A percentile compares a stretch with the other conserved stretches of the same genome.
These are phyloP conservation scores for Cygnus atratus DNA, from an alignment of 2,113 vertebrate genomes.

Conservation along the genomic window DNA sequence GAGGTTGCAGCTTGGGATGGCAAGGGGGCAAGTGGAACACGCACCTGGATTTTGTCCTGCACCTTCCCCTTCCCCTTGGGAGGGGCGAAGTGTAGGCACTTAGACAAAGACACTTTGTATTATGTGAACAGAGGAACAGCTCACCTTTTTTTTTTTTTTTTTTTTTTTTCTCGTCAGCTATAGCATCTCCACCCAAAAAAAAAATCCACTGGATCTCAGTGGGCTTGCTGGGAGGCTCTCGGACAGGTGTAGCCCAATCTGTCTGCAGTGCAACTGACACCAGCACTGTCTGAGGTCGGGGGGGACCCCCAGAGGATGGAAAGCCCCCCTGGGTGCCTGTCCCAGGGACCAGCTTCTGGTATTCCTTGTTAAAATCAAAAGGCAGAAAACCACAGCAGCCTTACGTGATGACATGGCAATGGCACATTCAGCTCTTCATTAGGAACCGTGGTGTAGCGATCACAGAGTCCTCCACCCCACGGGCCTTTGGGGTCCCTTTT, in stretches of 20 bases:
- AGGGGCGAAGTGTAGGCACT: fast-evolving
- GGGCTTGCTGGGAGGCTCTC: background rate
- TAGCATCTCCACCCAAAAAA: background rate
- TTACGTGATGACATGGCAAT: fast-evolving
- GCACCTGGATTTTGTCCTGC: fast-evolving
- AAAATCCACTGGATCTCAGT: background rate
- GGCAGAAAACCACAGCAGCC: background rate
- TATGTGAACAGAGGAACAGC: background rate
- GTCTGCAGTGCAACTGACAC: background rate
- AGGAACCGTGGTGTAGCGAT: background rate
- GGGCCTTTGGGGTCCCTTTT: background rate
- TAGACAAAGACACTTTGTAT: background rate
- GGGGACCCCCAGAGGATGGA: background rate
- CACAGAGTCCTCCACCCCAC: background rate
- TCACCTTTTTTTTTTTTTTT: too few relatives aligned
- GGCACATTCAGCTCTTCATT: background rate
- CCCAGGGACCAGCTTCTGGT: background rate
- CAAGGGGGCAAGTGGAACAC: fast-evolving
- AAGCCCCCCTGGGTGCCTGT: background rate
- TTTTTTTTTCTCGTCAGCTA: background rate
- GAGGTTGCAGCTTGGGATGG: background rate
- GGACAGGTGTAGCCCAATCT: fast-evolving
- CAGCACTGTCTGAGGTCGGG: background rate
- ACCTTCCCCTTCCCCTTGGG: background rate
- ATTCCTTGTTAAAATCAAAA: background rate